phyloP scores from a whole-genome alignment of 2,113 vertebrate species.

The Falco punctatus region DNA sequence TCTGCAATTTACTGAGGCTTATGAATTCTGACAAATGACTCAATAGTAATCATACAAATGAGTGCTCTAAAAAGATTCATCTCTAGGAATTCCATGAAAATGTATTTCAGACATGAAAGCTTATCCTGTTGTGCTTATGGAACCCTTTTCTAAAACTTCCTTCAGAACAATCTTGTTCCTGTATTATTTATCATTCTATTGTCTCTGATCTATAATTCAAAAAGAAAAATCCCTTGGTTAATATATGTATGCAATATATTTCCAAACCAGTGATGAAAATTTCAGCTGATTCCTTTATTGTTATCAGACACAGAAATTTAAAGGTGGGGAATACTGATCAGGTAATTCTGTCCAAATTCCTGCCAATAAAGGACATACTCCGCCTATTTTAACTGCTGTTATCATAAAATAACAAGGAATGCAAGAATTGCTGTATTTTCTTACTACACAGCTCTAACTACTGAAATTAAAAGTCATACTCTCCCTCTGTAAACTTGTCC shows the following conservation, averaged over 20 bases:
- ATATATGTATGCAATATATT: neutral
- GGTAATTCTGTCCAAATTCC: neutral
- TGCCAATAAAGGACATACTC: neutral
- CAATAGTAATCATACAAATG: neutral
- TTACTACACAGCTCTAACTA: neutral
- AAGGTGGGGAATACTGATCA: neutral
- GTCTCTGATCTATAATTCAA: conserved; percentile 46
- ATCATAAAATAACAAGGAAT: neutral
- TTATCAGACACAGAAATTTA: neutral
- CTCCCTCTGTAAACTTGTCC: conserved; percentile 1
- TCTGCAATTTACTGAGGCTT: neutral
- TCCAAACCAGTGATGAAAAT: neutral
- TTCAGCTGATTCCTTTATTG: neutral
- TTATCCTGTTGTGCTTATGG: neutral
- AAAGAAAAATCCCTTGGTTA: conserved; percentile 13
- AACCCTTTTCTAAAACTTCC: neutral
- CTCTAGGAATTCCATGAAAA: neutral
- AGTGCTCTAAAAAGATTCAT: neutral
- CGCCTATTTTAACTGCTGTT: neutral
- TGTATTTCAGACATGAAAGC: neutral
- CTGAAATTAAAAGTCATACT: neutral
- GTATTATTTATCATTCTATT: conserved; percentile 42
- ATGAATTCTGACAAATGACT: neutral
- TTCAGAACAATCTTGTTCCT: neutral
- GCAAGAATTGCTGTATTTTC: neutral